Base-by-base conservation (phyloP, 2,888 invertebrate species). In the Danaus chrysippus region DNA sequence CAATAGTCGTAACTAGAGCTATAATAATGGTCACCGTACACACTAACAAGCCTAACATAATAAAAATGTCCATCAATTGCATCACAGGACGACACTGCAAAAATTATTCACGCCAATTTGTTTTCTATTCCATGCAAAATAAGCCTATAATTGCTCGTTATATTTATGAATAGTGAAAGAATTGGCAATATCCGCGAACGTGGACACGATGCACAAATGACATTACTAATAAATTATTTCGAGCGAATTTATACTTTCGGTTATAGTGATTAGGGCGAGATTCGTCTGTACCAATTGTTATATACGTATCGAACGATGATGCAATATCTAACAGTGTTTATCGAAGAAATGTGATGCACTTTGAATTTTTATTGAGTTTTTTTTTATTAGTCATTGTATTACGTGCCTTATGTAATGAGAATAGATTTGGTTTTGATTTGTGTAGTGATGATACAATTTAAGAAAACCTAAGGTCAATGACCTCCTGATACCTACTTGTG, bases 271-370 rank as follows among this genome's bases (percentile, higher is more conserved):
- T 49, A 61, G 53, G 42, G 43, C n/a, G 46, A 56, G 44, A 41
- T 59, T 62, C 10, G 59, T 41, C 52, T 68, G 59, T 13, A 19
- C 12, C 3, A 13, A 42, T 60, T 63, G 56, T 62, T 19, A 10
- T 23, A 54, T 17, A 52, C 15, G 55, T 17, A 58, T 46, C 34
- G 53, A 34, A 54, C 75, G 74, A 71, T 87, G 86, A 87, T 81
- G 88, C 79, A 89, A 88, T 81, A 74, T 72, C 81, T 85, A 86
- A 86, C 83, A 82, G 78, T 75, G 83, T 79, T 79, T 82, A 86
- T 86, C 79, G 83, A 75, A 83, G 86, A 83, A 84, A 83, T 83
- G 81, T 76, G 77, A 81, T 75, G 85, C 71, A 78, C 63, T 62
- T 70, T 66, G 86, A 80, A 87, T 87, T 86, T 84, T 87, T 82